Evolutionary conservation across 2,113 vertebrate species (phyloP), one percentile per base, ranked within the genome.

Genomic region (Phycodurus eques): DNA sequence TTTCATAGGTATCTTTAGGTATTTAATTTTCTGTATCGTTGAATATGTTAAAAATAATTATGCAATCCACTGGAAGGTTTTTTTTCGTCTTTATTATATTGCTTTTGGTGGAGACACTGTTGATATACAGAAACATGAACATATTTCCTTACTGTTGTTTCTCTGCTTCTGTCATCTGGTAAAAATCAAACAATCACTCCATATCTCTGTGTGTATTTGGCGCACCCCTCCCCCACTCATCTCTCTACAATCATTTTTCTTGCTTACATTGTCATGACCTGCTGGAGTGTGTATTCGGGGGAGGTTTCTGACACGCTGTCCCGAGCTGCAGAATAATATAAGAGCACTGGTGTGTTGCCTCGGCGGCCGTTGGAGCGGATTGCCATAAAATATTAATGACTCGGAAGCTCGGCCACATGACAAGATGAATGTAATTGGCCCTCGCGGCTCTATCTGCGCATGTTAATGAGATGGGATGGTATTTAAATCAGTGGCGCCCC

Each of bases 341-440:
- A 84, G 84, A 82, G 87, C 88, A 79, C 75, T 85, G 84, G 88
- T 86, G 88, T 89, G 84, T 90, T 88, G 86, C 82, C 84, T 86
- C 84, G 51, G 75, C 75, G 80, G 88, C 88, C 87, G 82, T 81
- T 86, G 84, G 79, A 86, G 89, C 80, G 80, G 87, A 90, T 89
- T 92, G 86, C 89, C 88, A 88, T 92, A 92, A 93, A 92, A 92
- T 92, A 92, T 92, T 93, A 92, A 92, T 83, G 88, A 92, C 89
- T 93, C 84, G 80, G 86, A 92, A 89, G 88, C 88, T 71, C 77
- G 73, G 88, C 87, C 89, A 90, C 90, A 88, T 90, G 90, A 92
- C 92, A 92, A 91, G 91, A 92, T 90, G 88, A 90, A 94, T 91
- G 91, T 89, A 89, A 93, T 92, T 93, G 92, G 91, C 92, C 91